Evolutionary conservation across 2,113 vertebrate genomes (phyloP).

Genomic region (Pluvialis apricaria): DNA sequence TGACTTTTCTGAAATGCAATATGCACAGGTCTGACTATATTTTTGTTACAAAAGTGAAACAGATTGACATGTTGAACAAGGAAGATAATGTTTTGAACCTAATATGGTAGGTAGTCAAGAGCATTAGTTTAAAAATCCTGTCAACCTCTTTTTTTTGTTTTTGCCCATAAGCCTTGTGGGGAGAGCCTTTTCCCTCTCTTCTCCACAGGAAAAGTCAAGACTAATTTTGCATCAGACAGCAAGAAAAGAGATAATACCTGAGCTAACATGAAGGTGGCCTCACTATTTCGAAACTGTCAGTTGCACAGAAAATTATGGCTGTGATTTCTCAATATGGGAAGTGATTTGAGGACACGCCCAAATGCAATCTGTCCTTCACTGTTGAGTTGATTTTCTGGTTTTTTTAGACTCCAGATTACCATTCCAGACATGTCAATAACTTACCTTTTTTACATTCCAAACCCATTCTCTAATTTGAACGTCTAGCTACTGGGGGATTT

Average conservation of each 20-base stretch:
- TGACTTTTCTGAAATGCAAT: constrained; percentile 43
- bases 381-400: background rate
- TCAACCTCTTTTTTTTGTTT: background rate
- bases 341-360: background rate
- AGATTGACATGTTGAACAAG: constrained; percentile 8
- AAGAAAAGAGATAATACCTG: background rate
- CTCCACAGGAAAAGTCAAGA: background rate
- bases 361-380: background rate
- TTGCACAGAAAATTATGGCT: background rate
- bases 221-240: background rate
- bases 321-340: background rate
- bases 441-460: background rate
- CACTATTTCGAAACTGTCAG: background rate
- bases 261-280: background rate
- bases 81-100: constrained; percentile 22
- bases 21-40: constrained; percentile 20
- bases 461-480: background rate
- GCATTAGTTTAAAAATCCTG: constrained; percentile 10
- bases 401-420: background rate
- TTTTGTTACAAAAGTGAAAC: constrained; percentile 54
- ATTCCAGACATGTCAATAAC: background rate
- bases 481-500: background rate
- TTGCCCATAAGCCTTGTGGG: background rate
- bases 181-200: background rate
- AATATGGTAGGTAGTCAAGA: background rate